A percentile compares a stretch with the other conserved stretches of the same genome.
phyloP scores from a whole-genome alignment of 2,113 vertebrate species.

The Paralichthys olivaceus region DNA sequence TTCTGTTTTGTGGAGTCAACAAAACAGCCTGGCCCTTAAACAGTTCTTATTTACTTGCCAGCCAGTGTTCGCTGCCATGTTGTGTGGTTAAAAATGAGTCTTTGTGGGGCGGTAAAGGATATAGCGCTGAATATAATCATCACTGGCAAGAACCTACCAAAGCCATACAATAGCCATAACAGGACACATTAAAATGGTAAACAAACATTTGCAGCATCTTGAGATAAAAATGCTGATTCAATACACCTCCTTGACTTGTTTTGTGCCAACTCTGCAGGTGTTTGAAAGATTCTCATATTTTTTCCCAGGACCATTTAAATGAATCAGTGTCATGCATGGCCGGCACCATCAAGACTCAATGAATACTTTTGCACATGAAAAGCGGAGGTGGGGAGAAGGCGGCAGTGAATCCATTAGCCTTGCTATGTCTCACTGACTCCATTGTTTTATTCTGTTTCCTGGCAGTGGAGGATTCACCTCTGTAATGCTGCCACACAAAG shows the following conservation, averaged over 20 bases:
- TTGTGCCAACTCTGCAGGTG: slow-evolving; percentile 74
- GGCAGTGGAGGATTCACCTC: slow-evolving; percentile 65
- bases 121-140: slow-evolving; percentile 39
- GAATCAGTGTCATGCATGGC: slow-evolving; percentile 75
- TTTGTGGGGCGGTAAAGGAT: slow-evolving; percentile 23
- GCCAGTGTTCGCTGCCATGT: slow-evolving; percentile 8
- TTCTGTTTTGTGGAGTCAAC: slow-evolving; percentile 48
- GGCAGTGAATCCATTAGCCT: slow-evolving; percentile 76
- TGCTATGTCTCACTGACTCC: slow-evolving; percentile 76
- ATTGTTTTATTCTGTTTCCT: slow-evolving; percentile 74
- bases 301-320: slow-evolving; percentile 66
- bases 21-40: slow-evolving; percentile 27
- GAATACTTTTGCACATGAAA: slow-evolving; percentile 78
- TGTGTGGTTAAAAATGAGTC: not conserved
- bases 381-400: slow-evolving; percentile 67
- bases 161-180: slow-evolving; percentile 31
- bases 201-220: slow-evolving; percentile 54
- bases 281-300: slow-evolving; percentile 39
- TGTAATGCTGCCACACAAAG: slow-evolving; percentile 30
- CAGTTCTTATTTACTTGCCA: slow-evolving; percentile 7
- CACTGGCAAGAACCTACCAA: slow-evolving; percentile 24
- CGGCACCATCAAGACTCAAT: slow-evolving; percentile 65
- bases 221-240: slow-evolving; percentile 72
- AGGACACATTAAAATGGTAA: slow-evolving; percentile 49
- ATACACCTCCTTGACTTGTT: slow-evolving; percentile 49